phyloP scores from a whole-genome alignment of 2,797 vertebrate genomes.

The Ctenochaetus hawaiiensis region DNA sequence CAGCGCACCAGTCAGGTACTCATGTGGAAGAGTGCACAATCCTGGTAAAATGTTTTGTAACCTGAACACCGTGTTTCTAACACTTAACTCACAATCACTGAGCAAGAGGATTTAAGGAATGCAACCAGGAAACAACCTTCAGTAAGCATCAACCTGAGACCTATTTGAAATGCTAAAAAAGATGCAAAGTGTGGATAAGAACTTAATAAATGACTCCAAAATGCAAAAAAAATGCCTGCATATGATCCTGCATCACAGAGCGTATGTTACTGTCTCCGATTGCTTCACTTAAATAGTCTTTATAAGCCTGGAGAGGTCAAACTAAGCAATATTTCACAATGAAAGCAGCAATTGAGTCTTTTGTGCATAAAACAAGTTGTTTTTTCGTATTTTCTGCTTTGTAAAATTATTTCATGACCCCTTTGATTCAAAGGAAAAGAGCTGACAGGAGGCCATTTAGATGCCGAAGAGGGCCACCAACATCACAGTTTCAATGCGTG shows the following conservation, averaged over 20 bases:
- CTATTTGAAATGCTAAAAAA: background rate
- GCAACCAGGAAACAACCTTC: background rate
- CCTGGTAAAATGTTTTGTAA: background rate
- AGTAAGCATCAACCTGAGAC: background rate
- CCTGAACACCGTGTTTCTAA: no score
- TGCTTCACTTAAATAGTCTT: background rate
- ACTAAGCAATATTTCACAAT: background rate
- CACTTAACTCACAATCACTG: background rate
- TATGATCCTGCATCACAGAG: no score
- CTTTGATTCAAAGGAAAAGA: background rate
- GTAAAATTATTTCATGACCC: background rate
- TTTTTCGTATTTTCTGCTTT: background rate
- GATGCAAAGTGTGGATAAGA: background rate
- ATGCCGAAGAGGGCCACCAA: constrained; percentile 25
- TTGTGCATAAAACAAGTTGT: background rate
- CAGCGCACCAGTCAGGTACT: background rate
- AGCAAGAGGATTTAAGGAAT: background rate
- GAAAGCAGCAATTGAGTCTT: background rate
- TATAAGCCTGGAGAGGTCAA: background rate
- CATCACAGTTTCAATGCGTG: background rate
- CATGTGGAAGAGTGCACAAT: background rate
- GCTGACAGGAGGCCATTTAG: constrained; percentile 9
- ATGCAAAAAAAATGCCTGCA: no score
- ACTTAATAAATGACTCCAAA: background rate
- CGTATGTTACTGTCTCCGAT: background rate